Evolutionary conservation across 1,140 invertebrate genomes (phyloP).

Genomic region (Diabrotica undecimpunctata): DNA sequence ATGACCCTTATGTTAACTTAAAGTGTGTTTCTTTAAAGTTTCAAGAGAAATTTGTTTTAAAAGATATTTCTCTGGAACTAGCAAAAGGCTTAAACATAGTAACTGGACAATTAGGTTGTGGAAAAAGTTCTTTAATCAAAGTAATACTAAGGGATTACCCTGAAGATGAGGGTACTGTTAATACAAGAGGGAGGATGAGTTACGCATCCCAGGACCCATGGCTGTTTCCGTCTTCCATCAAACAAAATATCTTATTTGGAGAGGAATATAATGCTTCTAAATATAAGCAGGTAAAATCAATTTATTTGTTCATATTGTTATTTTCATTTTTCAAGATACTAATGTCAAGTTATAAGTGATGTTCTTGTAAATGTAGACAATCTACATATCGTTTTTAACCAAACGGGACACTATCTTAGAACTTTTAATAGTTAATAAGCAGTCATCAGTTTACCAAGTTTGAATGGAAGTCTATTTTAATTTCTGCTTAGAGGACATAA

Average conservation of each 20-base stretch:
- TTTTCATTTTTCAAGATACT: not conserved
- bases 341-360: too few species aligned
- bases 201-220: constrained; percentile 80
- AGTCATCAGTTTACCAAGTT: too few species aligned
- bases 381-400: too few species aligned
- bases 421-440: too few species aligned
- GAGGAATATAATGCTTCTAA: constrained; percentile 29
- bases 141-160: constrained; percentile 70
- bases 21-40: constrained; percentile 34
- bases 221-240: constrained; percentile 61
- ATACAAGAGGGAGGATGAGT: constrained; percentile 60
- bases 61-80: constrained; percentile 31
- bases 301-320: not conserved
- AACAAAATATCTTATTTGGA: constrained; percentile 67
- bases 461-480: too few species aligned
- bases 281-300: not conserved
- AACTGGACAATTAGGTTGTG: constrained; percentile 75
- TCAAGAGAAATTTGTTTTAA: constrained; percentile 49
- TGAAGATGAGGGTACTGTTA: constrained; percentile 52
- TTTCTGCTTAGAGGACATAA: too few species aligned
- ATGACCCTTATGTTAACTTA: constrained; percentile 20
- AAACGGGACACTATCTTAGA: too few species aligned
- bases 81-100: constrained; percentile 61
- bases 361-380: too few species aligned
- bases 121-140: constrained; percentile 74